These are phyloP conservation scores for Rhinophrynus dorsalis DNA, from an alignment of 2,797 vertebrate genomes.

Conservation along the genomic window DNA sequence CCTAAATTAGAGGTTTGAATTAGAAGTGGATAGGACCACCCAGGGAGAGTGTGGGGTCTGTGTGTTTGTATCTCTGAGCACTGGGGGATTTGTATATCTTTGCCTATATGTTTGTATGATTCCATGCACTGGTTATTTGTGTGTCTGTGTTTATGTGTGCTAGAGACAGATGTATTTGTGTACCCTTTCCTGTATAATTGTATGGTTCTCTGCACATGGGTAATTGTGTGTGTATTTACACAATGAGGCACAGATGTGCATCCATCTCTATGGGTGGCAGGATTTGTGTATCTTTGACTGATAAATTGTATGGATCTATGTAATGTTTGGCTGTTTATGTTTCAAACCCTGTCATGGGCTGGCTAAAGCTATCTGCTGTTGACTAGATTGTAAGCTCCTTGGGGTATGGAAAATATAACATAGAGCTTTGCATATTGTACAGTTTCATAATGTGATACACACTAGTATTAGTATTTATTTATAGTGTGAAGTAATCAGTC, in stretches of 20 bases:
- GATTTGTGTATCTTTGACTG: conserved; percentile 31
- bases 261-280: conserved; percentile 25
- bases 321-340: not conserved
- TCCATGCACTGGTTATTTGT: conserved; percentile 36
- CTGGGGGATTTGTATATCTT: conserved; percentile 24
- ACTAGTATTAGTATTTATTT: not conserved
- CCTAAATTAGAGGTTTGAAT: not conserved
- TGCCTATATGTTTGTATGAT: conserved; percentile 37
- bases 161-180: conserved; percentile 42
- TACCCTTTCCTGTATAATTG: conserved; percentile 33
- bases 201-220: conserved; percentile 23
- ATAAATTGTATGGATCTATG: conserved; percentile 15
- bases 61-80: conserved; percentile 27
- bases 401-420: not conserved
- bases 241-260: conserved; percentile 37
- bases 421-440: not conserved
- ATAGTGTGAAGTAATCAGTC: not conserved
- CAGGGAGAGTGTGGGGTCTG: conserved; percentile 10
- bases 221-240: conserved; percentile 49
- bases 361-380: not conserved
- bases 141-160: conserved; percentile 44
- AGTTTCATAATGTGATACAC: not conserved
- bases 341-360: not conserved
- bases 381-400: conserved; percentile 9
- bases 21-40: conserved; percentile 25